Base-by-base conservation (phyloP, 2,797 vertebrate genomes). In the Nasua narica region DNA sequence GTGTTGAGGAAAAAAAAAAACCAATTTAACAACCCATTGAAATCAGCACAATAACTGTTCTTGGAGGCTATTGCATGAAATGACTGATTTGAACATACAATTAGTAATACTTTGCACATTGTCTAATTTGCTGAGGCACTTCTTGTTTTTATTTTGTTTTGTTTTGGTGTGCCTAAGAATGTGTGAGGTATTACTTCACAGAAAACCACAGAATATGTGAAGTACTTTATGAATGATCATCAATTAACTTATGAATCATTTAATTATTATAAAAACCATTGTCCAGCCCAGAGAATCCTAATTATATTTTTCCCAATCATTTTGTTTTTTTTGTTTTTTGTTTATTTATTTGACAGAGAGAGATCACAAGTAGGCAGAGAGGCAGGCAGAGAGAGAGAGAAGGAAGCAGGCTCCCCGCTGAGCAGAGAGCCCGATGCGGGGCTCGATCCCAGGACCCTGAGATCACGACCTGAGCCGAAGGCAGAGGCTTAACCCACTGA, bases 31-130 rank as follows among this genome's bases (percentile, higher is more conserved):
- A 89, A 37, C 43, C 95, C 48, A 54, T 18, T 43, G 35, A 96
- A 79, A 91, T 91, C 9, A 92, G 89, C 19, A 92, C 90, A 88
- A 46, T 58, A 96, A 67, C 54, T 97, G 10, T 79, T 74, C 25
- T 94, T 95, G 43, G 40, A 86, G 18, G 25, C 37, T 50, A 69
- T 54, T 58, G 7, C 79, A 78, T 86, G 27, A 90, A 90, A 72
- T 93, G 87, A 70, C 29, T 72, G n/a, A 93, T 84, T 90, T 81
- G 35, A 60, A 50, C 18, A 35, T 29, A 12, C 5, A 93, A 52
- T 89, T 89, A 60, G 37, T 72, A 76, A 77, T 84, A 62, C 91
- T 23, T 79, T 62, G 37, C 48, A 27, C 19, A 86, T 23, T 91
- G 94, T 94, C 37, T 89, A 54, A 79, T 78, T 91, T 93, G 15